phyloP scores from a whole-genome alignment of 2,797 vertebrate species.

The Anabacerthia variegaticeps region DNA sequence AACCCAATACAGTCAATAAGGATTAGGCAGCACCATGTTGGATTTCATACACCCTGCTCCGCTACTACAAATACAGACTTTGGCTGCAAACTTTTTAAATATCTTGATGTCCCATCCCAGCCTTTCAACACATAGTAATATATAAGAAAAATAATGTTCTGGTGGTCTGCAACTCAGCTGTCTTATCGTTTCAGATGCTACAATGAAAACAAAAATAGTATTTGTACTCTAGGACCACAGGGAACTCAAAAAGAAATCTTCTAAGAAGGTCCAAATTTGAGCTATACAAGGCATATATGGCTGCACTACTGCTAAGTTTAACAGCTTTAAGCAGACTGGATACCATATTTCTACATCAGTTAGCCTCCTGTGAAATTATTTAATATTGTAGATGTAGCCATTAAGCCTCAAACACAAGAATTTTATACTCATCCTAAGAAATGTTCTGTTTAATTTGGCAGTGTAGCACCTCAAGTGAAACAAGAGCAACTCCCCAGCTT shows the following conservation, averaged over 20 bases:
- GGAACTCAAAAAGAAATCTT: not conserved
- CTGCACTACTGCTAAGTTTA: not conserved
- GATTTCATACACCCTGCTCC: not conserved
- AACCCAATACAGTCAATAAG: not conserved
- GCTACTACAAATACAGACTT: not conserved
- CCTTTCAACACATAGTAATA: not conserved
- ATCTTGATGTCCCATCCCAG: not conserved
- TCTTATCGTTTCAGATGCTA: not conserved
- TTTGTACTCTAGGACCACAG: not conserved
- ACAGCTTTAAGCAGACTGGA: not conserved
- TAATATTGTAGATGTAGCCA: not conserved
- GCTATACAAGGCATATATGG: not conserved
- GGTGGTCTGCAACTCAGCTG: not conserved
- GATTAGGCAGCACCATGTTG: not conserved
- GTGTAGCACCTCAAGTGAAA: not conserved
- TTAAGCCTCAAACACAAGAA: not conserved
- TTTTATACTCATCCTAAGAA: not conserved
- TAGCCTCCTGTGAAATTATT: accelerated
- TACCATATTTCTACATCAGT: not conserved
- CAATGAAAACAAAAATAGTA: not conserved
- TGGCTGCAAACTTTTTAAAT: not conserved
- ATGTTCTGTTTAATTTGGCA: not conserved
- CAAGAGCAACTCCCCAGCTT: not conserved
- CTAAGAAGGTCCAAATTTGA: not conserved
- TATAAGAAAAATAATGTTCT: not conserved